These are phyloP conservation scores for Meloidogyne floridensis DNA, from an alignment of 1,140 invertebrate species.

Conservation along the genomic window DNA sequence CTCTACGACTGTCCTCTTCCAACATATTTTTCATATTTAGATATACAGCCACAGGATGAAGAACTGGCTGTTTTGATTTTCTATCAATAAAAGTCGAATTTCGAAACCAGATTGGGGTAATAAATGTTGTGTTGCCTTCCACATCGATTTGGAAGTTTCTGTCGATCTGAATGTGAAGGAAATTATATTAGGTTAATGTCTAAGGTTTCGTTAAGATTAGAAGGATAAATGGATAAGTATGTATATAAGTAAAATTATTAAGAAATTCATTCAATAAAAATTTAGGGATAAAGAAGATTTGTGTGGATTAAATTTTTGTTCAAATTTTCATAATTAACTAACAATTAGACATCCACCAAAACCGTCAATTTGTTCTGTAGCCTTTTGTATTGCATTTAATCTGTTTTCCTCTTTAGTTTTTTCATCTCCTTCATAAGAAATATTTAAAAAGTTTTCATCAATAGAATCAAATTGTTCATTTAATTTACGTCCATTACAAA, in stretches of 20 bases:
- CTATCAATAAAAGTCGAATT: constrained; percentile 29
- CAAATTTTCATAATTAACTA: not conserved
- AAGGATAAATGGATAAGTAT: too few relatives aligned
- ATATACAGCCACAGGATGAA: constrained; percentile 36
- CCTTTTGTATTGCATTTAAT: not conserved
- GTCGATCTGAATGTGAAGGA: not conserved
- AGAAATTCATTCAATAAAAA: too few relatives aligned
- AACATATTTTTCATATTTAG: constrained; percentile 13
- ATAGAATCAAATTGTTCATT: constrained; percentile 27
- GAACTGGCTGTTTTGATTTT: constrained; percentile 15
- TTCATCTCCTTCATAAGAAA: constrained; percentile 3
- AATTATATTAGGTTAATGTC: not conserved
- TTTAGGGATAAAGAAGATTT: too few relatives aligned
- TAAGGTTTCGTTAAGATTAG: too few relatives aligned
- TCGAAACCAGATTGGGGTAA: constrained; percentile 30
- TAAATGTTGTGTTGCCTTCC: constrained; percentile 15
- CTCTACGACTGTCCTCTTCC: constrained; percentile 16
- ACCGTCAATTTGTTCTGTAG: not conserved
- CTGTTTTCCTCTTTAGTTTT: not conserved
- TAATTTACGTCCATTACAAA: constrained; percentile 31
- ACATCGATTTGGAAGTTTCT: not conserved
- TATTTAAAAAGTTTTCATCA: constrained; percentile 14
- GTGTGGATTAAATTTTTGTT: too few relatives aligned
- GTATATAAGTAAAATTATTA: too few relatives aligned
- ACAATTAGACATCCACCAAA: constrained; percentile 35